Conservation (phyloP, 2,113 vertebrate species). For the Ifrita kowaldi region DNA sequence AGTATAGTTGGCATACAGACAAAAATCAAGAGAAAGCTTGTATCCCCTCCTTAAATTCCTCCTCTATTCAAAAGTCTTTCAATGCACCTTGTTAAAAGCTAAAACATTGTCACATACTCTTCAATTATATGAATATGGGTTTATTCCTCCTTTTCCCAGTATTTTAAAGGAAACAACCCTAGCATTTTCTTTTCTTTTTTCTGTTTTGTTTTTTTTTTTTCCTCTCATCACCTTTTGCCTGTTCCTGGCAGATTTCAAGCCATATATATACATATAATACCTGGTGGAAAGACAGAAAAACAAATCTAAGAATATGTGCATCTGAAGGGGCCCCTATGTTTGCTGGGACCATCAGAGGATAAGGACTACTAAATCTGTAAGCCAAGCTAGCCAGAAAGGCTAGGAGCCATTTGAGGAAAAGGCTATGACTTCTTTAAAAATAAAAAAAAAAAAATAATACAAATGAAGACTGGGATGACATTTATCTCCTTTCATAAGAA, state of each 20-base stretch:
- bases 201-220: neutral
- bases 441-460: neutral
- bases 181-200: neutral
- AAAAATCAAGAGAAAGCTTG: neutral
- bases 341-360: neutral
- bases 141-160: neutral
- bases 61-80: neutral
- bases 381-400: neutral
- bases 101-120: neutral
- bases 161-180: neutral
- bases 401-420: neutral
- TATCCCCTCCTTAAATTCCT: neutral
- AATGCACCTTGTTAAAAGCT: neutral
- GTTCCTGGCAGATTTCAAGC: neutral
- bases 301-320: neutral
- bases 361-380: neutral
- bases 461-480: neutral
- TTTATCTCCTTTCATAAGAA: neutral
- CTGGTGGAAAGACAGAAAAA: neutral
- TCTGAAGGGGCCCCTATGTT: neutral
- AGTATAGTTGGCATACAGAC: neutral
- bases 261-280: neutral
- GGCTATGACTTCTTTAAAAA: neutral
- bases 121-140: neutral
- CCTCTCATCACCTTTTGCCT: neutral